Percentiles rank a stretch among this genome's conserved stretches.
Evolutionary conservation across 2,797 vertebrate species (phyloP).

Genomic region (Euphonia xanthogaster): DNA sequence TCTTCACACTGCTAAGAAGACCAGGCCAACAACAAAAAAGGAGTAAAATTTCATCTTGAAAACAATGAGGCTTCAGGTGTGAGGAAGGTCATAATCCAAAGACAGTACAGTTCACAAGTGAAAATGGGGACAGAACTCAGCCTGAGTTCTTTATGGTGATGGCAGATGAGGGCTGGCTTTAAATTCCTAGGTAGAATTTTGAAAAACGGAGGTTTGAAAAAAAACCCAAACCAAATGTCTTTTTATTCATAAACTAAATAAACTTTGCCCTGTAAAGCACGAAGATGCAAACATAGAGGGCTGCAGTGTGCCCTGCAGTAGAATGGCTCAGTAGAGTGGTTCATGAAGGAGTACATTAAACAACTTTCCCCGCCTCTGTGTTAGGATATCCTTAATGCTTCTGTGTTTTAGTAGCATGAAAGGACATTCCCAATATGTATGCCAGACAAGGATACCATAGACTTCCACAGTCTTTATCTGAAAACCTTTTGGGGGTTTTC

Average conservation of each 20-base stretch:
- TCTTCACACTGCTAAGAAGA: constrained; percentile 43
- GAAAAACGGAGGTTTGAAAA: not conserved
- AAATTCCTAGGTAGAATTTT: constrained; percentile 34
- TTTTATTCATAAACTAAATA: not conserved
- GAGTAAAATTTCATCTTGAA: constrained; percentile 33
- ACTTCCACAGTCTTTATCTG: not conserved
- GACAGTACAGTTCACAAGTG: constrained; percentile 18
- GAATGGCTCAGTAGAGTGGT: not conserved
- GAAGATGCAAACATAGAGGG: not conserved
- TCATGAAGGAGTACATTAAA: not conserved
- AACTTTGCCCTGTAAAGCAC: not conserved
- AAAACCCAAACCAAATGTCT: not conserved
- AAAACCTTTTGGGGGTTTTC: not conserved
- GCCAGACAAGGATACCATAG: not conserved
- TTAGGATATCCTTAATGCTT: not conserved
- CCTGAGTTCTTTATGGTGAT: constrained; percentile 32
- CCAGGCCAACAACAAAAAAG: constrained; percentile 51
- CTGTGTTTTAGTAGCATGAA: not conserved
- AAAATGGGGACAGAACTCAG: constrained; percentile 60
- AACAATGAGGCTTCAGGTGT: constrained; percentile 51
- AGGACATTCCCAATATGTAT: not conserved
- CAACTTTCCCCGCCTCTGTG: rapidly evolving
- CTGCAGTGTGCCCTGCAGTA: not conserved
- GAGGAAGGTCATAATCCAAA: constrained; percentile 55
- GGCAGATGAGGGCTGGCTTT: not conserved